These are phyloP conservation scores for Microhierax caerulescens DNA, from an alignment of 2,797 vertebrate species.

Conservation along the genomic window DNA sequence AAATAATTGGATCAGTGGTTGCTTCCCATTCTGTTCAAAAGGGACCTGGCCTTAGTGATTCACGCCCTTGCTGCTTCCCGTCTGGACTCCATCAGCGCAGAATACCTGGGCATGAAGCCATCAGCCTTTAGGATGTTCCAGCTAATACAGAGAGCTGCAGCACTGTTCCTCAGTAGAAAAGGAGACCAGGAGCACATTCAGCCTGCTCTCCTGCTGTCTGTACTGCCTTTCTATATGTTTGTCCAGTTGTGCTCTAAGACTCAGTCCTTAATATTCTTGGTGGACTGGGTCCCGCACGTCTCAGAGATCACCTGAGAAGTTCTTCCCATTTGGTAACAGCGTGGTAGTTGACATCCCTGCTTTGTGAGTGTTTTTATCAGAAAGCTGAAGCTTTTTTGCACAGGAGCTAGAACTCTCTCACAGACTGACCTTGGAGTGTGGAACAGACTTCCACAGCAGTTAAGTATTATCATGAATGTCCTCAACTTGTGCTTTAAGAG, in stretches of 20 bases:
- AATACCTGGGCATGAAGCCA: conserved; percentile 61
- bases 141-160: neutral
- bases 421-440: neutral
- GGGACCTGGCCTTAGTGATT: conserved; percentile 51
- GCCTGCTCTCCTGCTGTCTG: neutral
- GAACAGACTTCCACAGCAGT: neutral
- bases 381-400: neutral
- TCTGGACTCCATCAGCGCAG: conserved; percentile 41
- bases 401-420: neutral
- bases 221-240: neutral
- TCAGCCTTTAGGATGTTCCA: conserved; percentile 41
- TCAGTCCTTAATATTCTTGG: neutral
- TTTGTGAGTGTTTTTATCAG: neutral
- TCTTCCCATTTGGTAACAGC: neutral
- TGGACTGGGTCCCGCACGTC: neutral
- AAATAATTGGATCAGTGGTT: conserved; percentile 48
- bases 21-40: conserved; percentile 43
- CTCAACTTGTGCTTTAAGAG: neutral
- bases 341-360: neutral
- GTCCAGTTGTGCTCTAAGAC: neutral
- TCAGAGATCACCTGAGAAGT: neutral
- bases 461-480: neutral
- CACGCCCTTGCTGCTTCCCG: conserved; percentile 56
- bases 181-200: neutral
- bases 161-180: neutral